Conservation (phyloP, 2,888 invertebrate species). For the Eupelmus urozonus region DNA sequence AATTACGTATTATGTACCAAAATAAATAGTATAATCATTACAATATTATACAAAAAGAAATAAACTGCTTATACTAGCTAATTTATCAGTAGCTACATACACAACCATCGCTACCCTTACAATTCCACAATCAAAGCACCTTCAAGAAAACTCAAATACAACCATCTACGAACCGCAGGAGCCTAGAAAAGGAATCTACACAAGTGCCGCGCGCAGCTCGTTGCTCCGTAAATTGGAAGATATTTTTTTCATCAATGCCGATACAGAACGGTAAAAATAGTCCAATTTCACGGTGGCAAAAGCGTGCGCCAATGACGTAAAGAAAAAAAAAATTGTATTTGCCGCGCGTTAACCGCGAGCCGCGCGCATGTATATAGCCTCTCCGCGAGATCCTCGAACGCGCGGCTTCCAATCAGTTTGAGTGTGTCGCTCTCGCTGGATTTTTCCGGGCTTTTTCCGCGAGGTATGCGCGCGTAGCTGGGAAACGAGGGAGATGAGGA, state of each 20-base stretch:
- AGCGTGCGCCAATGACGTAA: neutral
- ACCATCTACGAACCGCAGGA: too few relatives aligned
- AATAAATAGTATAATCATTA: too few relatives aligned
- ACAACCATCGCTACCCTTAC: too few relatives aligned
- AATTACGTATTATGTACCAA: too few relatives aligned
- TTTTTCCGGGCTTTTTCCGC: conserved; percentile 25
- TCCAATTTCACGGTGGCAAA: conserved; percentile 28
- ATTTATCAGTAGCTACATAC: too few relatives aligned
- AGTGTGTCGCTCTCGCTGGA: conserved; percentile 32
- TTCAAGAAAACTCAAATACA: too few relatives aligned
- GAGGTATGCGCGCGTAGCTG: neutral
- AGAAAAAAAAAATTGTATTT: conserved; percentile 13
- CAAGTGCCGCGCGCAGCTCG: neutral
- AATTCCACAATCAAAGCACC: too few relatives aligned
- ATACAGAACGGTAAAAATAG: conserved; percentile 18
- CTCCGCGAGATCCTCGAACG: conserved; percentile 25
- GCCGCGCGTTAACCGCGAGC: conserved; percentile 5
- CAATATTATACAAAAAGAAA: too few relatives aligned
- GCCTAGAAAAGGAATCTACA: neutral
- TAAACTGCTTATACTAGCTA: too few relatives aligned
- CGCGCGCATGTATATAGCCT: conserved; percentile 38
- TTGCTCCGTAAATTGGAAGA: conserved; percentile 41
- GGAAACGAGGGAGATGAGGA: neutral
- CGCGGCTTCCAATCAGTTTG: conserved; percentile 54
- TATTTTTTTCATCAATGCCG: conserved; percentile 2